Conservation (phyloP, 2,797 vertebrate species). For the Bucorvus abyssinicus region DNA sequence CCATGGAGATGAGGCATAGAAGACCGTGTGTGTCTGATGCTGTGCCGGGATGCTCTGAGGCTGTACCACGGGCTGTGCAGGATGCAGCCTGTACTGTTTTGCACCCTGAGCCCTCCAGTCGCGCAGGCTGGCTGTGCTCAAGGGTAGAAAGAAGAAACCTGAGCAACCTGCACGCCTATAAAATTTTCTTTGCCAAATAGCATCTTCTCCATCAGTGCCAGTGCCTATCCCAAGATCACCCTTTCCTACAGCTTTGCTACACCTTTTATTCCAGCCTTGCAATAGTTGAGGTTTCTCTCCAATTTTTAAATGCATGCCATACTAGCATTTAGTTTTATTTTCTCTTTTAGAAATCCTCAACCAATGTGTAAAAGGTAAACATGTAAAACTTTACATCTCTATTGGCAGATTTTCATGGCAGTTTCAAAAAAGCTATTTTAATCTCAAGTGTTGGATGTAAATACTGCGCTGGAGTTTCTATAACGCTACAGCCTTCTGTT, state of each 20-base stretch:
- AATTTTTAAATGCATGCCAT: neutral
- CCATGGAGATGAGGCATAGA: neutral
- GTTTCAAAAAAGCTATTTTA: conserved; percentile 9
- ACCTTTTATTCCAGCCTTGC: neutral
- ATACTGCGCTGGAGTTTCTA: neutral
- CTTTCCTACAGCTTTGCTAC: neutral
- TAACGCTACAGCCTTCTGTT: neutral
- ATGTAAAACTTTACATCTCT: neutral
- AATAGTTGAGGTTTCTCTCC: neutral
- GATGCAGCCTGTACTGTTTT: neutral
- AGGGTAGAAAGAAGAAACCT: neutral
- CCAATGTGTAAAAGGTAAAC: neutral
- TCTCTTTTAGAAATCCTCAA: neutral
- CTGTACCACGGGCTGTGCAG: neutral
- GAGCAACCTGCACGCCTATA: neutral
- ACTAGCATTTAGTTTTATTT: neutral
- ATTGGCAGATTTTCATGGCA: neutral
- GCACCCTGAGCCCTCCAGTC: neutral
- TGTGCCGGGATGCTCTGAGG: neutral
- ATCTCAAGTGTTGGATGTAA: conserved; percentile 3
- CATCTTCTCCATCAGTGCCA: neutral
- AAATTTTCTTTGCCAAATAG: neutral
- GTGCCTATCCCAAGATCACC: neutral
- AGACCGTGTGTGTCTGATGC: accelerated
- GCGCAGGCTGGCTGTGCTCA: neutral